Base-by-base conservation (phyloP, 2,113 vertebrate genomes). In the Sinocyclocheilus anophthalmus region DNA sequence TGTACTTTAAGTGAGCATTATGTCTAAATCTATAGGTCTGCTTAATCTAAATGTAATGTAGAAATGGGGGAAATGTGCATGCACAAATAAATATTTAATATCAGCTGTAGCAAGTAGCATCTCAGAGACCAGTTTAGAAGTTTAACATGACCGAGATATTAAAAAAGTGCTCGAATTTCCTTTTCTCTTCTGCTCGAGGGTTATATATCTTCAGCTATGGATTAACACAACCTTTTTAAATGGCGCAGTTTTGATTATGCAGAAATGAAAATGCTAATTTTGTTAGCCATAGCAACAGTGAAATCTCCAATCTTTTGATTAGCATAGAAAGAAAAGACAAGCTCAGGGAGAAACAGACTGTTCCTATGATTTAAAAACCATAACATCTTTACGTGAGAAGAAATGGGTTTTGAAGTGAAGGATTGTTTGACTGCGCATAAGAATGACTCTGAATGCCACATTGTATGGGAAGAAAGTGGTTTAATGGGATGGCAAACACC, bases 401-500 rank as follows among this genome's bases (percentile, higher is more conserved):
- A 80, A 61, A 61, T 24, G 3, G 26, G 14, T 81, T 81, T 26
- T 48, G 4, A 48, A 3, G 79, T 3, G 13, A 76, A 76, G n/a
- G n/a, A 50, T 37, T 83, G 65, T 83, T 72, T 83, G 67, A 84
- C 22, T 18, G 26, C 11, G 0, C 26, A 83, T 83, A 53, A 83
- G 45, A 83, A 37, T 14, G 24, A 70, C 14, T 30, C 3, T 70
- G 39, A 39, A 39, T 33, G 26, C 45, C 81, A 33, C 81, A 55
- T 53, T 55, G 81, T 70, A 70, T 0, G 7, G 65, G 20, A 70
- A 55, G 65, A 83, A 50, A 22, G 63, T 53, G 63, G 24, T 13
- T 70, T 83, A 83, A 70, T 83, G 65, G 45, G 11, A 42, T 73
- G 82, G 69, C 69, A 73, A 82, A 84, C 69, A 84, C 48, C 7